Percentiles rank a stretch among this genome's conserved stretches.
Conservation (phyloP, 1,140 invertebrate species). For the Camponotus floridanus region DNA sequence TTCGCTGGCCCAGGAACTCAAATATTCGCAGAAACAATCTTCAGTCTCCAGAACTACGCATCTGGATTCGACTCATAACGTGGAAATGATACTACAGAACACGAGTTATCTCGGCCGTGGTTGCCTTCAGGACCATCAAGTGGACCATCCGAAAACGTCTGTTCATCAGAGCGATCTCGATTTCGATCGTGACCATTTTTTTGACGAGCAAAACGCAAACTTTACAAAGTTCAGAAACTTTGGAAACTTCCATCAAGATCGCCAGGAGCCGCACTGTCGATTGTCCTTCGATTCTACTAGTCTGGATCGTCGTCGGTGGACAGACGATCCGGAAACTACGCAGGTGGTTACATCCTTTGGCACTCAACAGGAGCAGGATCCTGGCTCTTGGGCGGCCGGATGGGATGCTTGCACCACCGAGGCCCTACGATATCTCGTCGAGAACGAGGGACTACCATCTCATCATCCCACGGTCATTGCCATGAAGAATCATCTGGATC, state of each 20-base stretch:
- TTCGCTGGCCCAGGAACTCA: constrained; percentile 80
- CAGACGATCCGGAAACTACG: background rate
- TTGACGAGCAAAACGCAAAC: constrained; percentile 22
- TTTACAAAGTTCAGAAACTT: constrained; percentile 36
- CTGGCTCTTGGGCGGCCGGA: constrained; percentile 77
- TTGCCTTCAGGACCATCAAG: constrained; percentile 30
- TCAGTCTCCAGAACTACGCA: background rate
- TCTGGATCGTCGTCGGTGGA: constrained; percentile 47
- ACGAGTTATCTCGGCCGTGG: constrained; percentile 54
- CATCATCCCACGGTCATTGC: constrained; percentile 83
- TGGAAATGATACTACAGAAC: constrained; percentile 71
- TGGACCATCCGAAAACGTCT: constrained; percentile 12
- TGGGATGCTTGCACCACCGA: constrained; percentile 83
- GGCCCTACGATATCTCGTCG: constrained; percentile 81
- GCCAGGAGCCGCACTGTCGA: background rate
- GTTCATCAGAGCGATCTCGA: background rate
- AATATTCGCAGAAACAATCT: constrained; percentile 68
- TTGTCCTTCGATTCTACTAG: constrained; percentile 5
- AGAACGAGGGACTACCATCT: constrained; percentile 81
- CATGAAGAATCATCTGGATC: constrained; percentile 81
- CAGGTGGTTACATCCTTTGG: background rate
- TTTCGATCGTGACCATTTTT: background rate
- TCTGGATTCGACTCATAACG: constrained; percentile 50
- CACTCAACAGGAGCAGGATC: constrained; percentile 43
- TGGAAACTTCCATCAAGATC: background rate